Evolutionary conservation across 2,888 invertebrate species (phyloP).

Genomic region (Drosophila mercatorum): DNA sequence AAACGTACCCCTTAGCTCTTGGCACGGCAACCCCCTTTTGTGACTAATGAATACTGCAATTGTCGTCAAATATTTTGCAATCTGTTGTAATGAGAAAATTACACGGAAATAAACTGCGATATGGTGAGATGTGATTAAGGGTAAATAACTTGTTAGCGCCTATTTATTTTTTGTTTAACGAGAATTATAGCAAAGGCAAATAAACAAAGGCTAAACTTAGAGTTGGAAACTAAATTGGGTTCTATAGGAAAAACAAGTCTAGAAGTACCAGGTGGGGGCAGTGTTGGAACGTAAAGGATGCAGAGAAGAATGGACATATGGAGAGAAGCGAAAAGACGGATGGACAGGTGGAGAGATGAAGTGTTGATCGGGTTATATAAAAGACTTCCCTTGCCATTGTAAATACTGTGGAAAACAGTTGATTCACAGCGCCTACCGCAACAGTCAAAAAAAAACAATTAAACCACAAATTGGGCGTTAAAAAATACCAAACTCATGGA

Average conservation of each 20-base stretch:
- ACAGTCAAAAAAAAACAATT: conserved; percentile 45
- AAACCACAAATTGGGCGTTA: conserved; percentile 37
- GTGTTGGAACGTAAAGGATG: background rate
- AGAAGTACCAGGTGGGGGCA: background rate
- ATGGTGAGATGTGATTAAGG: conserved; percentile 44
- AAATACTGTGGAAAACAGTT: background rate
- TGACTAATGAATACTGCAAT: conserved; percentile 1
- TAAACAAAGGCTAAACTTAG: conserved; percentile 26
- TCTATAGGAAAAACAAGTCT: background rate
- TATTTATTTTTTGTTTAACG: background rate
- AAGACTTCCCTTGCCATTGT: background rate
- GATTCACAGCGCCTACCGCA: conserved; percentile 51
- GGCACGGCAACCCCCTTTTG: background rate
- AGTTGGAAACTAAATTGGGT: background rate
- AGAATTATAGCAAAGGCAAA: conserved; percentile 12
- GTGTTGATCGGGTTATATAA: background rate
- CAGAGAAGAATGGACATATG: background rate
- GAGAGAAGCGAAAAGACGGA: too few relatives aligned
- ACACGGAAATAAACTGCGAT: conserved; percentile 37
- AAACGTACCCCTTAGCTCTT: background rate
- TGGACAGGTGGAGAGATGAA: too few relatives aligned
- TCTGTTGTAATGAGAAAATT: conserved; percentile 22
- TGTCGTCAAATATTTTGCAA: conserved; percentile 37
- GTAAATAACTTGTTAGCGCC: conserved; percentile 27
- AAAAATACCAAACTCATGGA: conserved; percentile 16